Base-by-base conservation (phyloP, 2,888 invertebrate species). In the Caenorhabditis macrosperma region DNA sequence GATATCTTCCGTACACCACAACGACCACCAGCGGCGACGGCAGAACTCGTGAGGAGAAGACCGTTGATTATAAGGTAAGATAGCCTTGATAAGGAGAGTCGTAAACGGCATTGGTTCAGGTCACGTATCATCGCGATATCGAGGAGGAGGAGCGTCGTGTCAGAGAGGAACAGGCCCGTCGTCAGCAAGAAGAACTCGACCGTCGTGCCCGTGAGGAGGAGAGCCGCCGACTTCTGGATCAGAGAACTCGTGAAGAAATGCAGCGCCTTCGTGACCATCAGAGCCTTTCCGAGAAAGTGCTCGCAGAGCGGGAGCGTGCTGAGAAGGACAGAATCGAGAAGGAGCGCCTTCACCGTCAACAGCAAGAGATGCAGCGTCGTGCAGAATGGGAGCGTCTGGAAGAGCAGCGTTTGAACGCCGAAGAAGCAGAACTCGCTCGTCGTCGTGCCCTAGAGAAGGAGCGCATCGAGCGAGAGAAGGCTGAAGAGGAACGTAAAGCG, bases 61-160 rank as follows among this genome's bases (percentile, higher is more conserved):
- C 72, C 38, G 85, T 85, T 24, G 85, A 85, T 71, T 84, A 82
- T 63, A 78, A 82, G 69, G 78, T 84, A 10, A 28, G 57, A 20
- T 38, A 15, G 9, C 17, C 22, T n/a, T 66, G 63, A 68, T 28
- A 64, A 66, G 52, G 46, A 15, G 9, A 17, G 15, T 59, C 26
- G 33, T 22, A 57, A 15, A 46, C 24, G 10, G 20, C 33, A 28
- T 54, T 54, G 7, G 68, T 74, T 38, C 55, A 79, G 75, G 68
- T 76, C 60, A 84, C 82, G 10, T 78, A 81, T 74, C 82, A 84
- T 46, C 81, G 86, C 7, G 84, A 87, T 59, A 81, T 89, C 55
- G 89, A 89, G 69, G 90, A 90, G 63, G 89, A 90, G 66, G 90
- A 90, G 50, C 79, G 90, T 15, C 72, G 90, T 7, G 84, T 90